Evolutionary conservation across 2,888 invertebrate species (phyloP).

Genomic region (Dolichomitus sp.): DNA sequence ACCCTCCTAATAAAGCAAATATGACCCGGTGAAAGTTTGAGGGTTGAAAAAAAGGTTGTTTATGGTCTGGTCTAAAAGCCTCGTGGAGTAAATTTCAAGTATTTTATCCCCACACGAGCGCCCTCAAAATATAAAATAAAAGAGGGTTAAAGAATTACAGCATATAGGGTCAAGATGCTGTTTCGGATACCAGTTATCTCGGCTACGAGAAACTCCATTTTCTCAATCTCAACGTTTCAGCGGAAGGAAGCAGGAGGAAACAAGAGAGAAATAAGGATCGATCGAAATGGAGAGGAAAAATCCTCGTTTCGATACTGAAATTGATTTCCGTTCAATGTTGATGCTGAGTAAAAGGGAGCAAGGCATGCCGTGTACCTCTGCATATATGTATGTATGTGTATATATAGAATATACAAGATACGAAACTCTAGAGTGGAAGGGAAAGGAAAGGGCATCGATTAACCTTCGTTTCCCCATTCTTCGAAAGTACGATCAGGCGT

Average conservation of each 20-base stretch:
- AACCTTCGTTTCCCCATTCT: slow-evolving; percentile 52
- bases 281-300: slow-evolving; percentile 21
- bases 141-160: neutral
- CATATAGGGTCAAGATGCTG: neutral
- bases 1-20: too few species aligned
- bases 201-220: slow-evolving; percentile 8
- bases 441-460: slow-evolving; percentile 47
- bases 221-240: slow-evolving; percentile 2
- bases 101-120: neutral
- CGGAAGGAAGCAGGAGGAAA: neutral
- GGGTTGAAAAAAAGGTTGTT: neutral
- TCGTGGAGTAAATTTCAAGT: neutral
- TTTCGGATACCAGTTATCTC: neutral
- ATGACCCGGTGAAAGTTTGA: too few species aligned
- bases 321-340: slow-evolving; percentile 10
- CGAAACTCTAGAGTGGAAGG: slow-evolving; percentile 20
- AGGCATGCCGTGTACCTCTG: neutral
- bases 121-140: neutral
- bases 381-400: neutral
- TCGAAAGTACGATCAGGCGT: slow-evolving; percentile 52
- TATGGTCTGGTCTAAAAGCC: neutral
- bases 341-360: slow-evolving; percentile 2
- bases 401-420: neutral
- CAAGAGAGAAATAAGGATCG: slow-evolving; percentile 10
- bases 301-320: slow-evolving; percentile 23